phyloP scores from a whole-genome alignment of 2,113 vertebrate genomes.

The Podarcis muralis region DNA sequence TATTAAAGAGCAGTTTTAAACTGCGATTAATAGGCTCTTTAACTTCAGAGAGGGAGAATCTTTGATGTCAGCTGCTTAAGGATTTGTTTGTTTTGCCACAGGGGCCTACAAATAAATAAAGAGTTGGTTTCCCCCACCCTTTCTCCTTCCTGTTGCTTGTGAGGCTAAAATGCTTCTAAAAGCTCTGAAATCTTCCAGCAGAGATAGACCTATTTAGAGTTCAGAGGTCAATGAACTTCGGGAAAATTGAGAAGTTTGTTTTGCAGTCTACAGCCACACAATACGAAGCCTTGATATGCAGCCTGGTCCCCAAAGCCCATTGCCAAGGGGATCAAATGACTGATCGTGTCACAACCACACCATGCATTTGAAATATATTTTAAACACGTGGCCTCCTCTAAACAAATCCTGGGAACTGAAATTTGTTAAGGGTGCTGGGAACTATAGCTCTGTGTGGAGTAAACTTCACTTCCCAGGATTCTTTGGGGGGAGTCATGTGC shows the following conservation, averaged over 20 bases:
- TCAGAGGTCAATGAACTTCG: neutral
- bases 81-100: constrained; percentile 56
- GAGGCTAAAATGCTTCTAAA: neutral
- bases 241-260: neutral
- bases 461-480: no score
- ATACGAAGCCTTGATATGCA: neutral
- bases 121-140: neutral
- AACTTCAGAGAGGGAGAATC: constrained; percentile 65
- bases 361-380: no score
- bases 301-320: neutral
- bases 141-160: neutral
- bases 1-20: constrained; percentile 71
- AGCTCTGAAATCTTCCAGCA: neutral
- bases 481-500: no score
- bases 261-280: neutral
- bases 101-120: constrained; percentile 60
- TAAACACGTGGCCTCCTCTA: no score
- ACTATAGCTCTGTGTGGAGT: no score
- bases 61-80: constrained; percentile 67
- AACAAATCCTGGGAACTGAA: no score
- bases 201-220: neutral
- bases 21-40: constrained; percentile 68
- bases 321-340: neutral
- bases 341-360: no score
- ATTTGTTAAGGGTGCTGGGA: no score